Base-by-base conservation (phyloP, 2,797 vertebrate species). In the Trachurus trachurus region DNA sequence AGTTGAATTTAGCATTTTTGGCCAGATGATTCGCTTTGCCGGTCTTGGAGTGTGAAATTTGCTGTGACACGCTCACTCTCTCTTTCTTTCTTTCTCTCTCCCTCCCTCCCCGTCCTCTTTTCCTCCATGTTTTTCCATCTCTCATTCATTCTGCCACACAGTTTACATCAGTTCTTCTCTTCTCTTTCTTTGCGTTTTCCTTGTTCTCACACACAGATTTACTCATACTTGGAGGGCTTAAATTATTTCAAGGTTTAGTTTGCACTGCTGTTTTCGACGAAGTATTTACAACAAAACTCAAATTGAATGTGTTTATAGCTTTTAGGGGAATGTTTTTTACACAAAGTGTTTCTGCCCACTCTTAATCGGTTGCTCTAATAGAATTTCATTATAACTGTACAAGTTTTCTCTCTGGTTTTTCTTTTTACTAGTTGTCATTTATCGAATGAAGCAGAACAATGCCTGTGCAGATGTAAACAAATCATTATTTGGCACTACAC, bases 21-120 rank as follows among this genome's bases (percentile, higher is more conserved):
- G 72, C 85, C 78, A 72, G 79, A 78, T 50, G 79, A 84, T 84
- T 86, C n/a, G 66, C 84, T 84, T 49, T 84, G 84, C 87, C 78
- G 83, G 58, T 75, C 75, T 80, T 26, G 29, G 65, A 78, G 89
- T 89, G 88, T 83, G 82, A 92, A 91, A 91, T 92, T 66, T 67
- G 76, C 84, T 76, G 75, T 78, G 83, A 87, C 78, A 34, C 59
- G 42, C 65, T 67, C 4, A 15, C 84, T 77, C 61, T 77, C 69
- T 79, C 58, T 66, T 54, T 65, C 54, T 85, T 58, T 65, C 53
- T 85, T 63, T 67, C 4, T 15, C 83, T 77, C 61, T 77, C 69
- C 78, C 58, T 66, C 60, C 63, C 57, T 85, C 34, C 60, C 69
- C 19, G 47, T 47, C 47, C n/a, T 65, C 57, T 85, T 39, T 66